Evolutionary conservation across 2,113 vertebrate species (phyloP).

Genomic region (Pelobates fuscus): DNA sequence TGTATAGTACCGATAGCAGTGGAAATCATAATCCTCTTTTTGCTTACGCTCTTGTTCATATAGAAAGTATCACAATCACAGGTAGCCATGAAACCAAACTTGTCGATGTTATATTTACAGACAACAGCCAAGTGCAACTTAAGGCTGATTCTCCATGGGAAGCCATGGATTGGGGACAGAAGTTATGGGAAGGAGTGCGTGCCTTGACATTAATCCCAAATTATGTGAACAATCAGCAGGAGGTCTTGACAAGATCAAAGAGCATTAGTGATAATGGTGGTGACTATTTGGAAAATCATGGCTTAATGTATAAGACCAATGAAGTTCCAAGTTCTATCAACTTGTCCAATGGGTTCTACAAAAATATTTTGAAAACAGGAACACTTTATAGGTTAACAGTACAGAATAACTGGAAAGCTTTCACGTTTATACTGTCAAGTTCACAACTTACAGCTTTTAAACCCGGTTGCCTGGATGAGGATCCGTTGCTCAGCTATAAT

Average conservation of each 20-base stretch:
- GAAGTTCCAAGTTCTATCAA: constrained; percentile 51
- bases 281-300: constrained; percentile 56
- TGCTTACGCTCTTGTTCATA: constrained; percentile 82
- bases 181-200: constrained; percentile 85
- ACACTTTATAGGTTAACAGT: constrained; percentile 82
- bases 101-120: constrained; percentile 84
- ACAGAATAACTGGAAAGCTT: constrained; percentile 91
- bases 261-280: constrained; percentile 55
- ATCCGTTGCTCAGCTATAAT: constrained; percentile 80
- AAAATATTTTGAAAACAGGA: constrained; percentile 84
- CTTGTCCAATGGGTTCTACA: constrained; percentile 68
- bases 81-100: constrained; percentile 79
- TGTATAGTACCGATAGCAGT: constrained; percentile 88
- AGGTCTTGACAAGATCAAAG: constrained; percentile 59
- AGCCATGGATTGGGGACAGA: constrained; percentile 86
- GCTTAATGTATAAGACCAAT: constrained; percentile 66
- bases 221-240: constrained; percentile 57
- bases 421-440: constrained; percentile 86
- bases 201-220: constrained; percentile 65
- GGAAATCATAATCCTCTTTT: constrained; percentile 84
- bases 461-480: constrained; percentile 78
- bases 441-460: constrained; percentile 85
- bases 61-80: constrained; percentile 82
- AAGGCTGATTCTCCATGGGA: constrained; percentile 86
- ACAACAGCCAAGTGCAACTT: constrained; percentile 85